A percentile compares a stretch with the other conserved stretches of the same genome.
Conservation (phyloP, 2,888 invertebrate genomes). For the Loripinus fragilis region DNA sequence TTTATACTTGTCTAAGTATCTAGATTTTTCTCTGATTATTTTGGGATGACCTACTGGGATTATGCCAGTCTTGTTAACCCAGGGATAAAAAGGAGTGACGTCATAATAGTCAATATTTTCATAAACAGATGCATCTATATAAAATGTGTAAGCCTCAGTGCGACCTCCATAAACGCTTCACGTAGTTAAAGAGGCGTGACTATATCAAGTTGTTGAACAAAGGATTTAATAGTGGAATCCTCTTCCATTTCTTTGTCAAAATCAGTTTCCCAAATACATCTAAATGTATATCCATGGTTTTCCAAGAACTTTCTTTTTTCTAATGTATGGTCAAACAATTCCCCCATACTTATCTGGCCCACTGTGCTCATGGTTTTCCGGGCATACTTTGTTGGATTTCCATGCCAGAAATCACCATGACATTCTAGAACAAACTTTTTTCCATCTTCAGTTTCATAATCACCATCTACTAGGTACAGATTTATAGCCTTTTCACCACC, state of each 20-base stretch:
- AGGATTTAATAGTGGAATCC: conserved; percentile 39
- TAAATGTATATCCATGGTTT: conserved; percentile 42
- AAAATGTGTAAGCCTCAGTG: conserved; percentile 62
- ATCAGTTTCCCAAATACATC: conserved; percentile 65
- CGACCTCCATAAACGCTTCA: conserved; percentile 71
- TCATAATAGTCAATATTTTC: conserved; percentile 62
- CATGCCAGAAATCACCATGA: no score
- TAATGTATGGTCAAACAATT: conserved; percentile 16
- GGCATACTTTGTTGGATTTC: conserved; percentile 27
- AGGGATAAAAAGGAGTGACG: conserved; percentile 69
- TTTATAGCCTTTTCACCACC: conserved; percentile 32
- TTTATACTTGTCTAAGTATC: conserved; percentile 55
- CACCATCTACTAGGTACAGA: no score
- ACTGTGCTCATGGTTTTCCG: no score
- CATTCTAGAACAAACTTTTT: conserved; percentile 14
- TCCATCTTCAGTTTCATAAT: conserved; percentile 30
- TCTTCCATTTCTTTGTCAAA: conserved; percentile 45
- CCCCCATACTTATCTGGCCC: no score
- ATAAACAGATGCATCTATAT: no score
- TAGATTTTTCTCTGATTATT: conserved; percentile 52
- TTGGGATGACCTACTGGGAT: conserved; percentile 64
- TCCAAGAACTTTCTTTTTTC: conserved; percentile 37
- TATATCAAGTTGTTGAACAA: conserved; percentile 39
- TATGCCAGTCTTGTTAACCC: conserved; percentile 57
- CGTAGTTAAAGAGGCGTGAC: conserved; percentile 54